phyloP scores from a whole-genome alignment of 2,888 invertebrate species.

The Dusona sp. region DNA sequence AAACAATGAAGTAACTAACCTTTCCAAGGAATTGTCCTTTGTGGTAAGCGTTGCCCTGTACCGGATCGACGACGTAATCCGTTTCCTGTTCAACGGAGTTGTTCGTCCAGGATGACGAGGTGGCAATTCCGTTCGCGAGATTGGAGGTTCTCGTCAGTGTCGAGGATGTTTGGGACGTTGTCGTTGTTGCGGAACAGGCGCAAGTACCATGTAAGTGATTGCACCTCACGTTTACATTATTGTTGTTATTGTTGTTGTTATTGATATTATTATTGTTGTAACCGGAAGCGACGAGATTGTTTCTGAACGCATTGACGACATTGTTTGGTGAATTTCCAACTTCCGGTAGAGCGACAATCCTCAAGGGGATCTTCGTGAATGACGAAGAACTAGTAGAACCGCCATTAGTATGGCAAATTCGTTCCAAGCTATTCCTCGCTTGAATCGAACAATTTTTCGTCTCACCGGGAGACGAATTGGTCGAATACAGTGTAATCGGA shows the following conservation, averaged over 20 bases:
- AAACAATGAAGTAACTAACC: constrained; percentile 70
- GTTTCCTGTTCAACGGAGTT: constrained; percentile 77
- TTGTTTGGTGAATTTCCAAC: constrained; percentile 42
- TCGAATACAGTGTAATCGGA: constrained; percentile 49
- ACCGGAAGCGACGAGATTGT: constrained; percentile 48
- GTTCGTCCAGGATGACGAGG: constrained; percentile 75
- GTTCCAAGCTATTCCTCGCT: constrained; percentile 49
- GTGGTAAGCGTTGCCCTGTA: constrained; percentile 80
- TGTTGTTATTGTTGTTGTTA: constrained; percentile 52
- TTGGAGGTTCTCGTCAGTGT: constrained; percentile 62
- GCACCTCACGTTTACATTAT: constrained; percentile 52
- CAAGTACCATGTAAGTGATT: constrained; percentile 62
- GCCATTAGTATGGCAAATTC: constrained; percentile 32
- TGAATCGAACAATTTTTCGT: constrained; percentile 35
- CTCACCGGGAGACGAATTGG: not conserved
- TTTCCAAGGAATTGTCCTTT: constrained; percentile 82
- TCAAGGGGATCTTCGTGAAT: constrained; percentile 51
- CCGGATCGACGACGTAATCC: constrained; percentile 81
- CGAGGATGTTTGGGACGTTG: constrained; percentile 62
- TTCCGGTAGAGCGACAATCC: constrained; percentile 29
- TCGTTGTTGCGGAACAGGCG: constrained; percentile 53
- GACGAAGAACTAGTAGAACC: constrained; percentile 51
- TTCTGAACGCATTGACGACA: constrained; percentile 52
- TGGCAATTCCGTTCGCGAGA: constrained; percentile 59
- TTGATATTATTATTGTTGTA: constrained; percentile 49